Evolutionary conservation across 2,113 vertebrate genomes (phyloP).

Genomic region (Varanus salvator): DNA sequence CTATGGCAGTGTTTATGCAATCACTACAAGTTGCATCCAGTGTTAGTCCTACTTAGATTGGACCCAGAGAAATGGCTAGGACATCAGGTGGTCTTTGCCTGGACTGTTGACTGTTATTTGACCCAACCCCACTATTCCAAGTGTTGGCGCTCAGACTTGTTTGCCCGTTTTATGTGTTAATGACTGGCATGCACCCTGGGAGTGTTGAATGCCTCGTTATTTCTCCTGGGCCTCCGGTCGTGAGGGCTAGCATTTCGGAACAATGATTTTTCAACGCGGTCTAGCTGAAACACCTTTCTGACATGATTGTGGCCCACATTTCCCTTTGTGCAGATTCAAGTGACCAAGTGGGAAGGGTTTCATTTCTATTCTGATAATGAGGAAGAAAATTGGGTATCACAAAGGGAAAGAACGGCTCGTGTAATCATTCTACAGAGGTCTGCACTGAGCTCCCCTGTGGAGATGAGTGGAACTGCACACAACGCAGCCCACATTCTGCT

Average conservation of each 20-base stretch:
- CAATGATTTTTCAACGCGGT: slow-evolving; percentile 74
- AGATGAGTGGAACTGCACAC: slow-evolving; percentile 51
- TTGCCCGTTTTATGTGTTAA: slow-evolving; percentile 60
- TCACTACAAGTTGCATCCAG: too few relatives aligned
- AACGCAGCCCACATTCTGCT: slow-evolving; percentile 33
- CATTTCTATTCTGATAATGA: slow-evolving; percentile 69
- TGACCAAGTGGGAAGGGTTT: slow-evolving; percentile 63
- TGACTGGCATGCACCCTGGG: slow-evolving; percentile 66
- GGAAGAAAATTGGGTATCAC: slow-evolving; percentile 63
- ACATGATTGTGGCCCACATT: slow-evolving; percentile 63
- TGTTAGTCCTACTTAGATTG: too few relatives aligned
- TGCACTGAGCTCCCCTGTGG: slow-evolving; percentile 18
- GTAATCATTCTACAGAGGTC: slow-evolving; percentile 44
- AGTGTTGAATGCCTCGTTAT: slow-evolving; percentile 68
- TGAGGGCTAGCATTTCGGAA: slow-evolving; percentile 67
- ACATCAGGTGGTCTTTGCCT: neutral
- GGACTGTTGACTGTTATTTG: slow-evolving; percentile 60
- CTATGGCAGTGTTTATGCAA: too few relatives aligned
- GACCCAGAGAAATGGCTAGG: too few relatives aligned
- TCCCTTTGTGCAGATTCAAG: slow-evolving; percentile 71
- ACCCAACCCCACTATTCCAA: slow-evolving; percentile 62
- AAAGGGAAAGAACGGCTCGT: slow-evolving; percentile 51
- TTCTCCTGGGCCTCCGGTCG: slow-evolving; percentile 62
- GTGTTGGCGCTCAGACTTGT: slow-evolving; percentile 45
- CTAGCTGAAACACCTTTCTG: slow-evolving; percentile 61